Evolutionary conservation across 1,140 invertebrate species (phyloP).

Genomic region (Contarinia nasturtii): DNA sequence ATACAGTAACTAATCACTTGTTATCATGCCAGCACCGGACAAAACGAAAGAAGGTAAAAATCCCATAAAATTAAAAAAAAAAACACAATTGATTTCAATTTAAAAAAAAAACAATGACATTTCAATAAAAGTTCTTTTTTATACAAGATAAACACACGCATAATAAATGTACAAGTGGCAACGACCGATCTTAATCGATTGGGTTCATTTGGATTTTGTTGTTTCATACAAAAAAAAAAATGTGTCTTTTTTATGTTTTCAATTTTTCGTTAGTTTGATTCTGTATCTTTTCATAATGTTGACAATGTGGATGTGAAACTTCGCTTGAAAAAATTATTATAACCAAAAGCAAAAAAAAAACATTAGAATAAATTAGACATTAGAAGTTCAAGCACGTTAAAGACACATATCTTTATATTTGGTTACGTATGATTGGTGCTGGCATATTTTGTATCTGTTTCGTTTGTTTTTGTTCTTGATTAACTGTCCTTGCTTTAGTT

Average conservation of each 20-base stretch:
- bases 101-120: not conserved
- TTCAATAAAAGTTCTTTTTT: not conserved
- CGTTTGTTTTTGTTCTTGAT: not conserved
- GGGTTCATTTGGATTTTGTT: too few species aligned
- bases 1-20: conserved; percentile 18
- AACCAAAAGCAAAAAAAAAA: too few species aligned
- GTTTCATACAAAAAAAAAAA: too few species aligned
- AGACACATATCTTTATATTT: not conserved
- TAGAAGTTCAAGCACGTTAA: too few species aligned
- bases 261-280: too few species aligned
- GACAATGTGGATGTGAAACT: too few species aligned
- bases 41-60: conserved; percentile 29
- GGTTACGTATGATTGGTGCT: not conserved
- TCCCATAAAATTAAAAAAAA: not conserved
- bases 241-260: too few species aligned
- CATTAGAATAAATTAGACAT: too few species aligned
- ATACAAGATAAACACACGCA: too few species aligned
- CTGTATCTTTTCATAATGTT: too few species aligned
- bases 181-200: not conserved
- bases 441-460: not conserved
- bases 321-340: too few species aligned
- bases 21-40: conserved; percentile 32
- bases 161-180: not conserved
- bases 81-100: not conserved
- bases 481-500: too few species aligned